phyloP scores from a whole-genome alignment of 2,888 invertebrate genomes.

The Pristionchus arcanus region DNA sequence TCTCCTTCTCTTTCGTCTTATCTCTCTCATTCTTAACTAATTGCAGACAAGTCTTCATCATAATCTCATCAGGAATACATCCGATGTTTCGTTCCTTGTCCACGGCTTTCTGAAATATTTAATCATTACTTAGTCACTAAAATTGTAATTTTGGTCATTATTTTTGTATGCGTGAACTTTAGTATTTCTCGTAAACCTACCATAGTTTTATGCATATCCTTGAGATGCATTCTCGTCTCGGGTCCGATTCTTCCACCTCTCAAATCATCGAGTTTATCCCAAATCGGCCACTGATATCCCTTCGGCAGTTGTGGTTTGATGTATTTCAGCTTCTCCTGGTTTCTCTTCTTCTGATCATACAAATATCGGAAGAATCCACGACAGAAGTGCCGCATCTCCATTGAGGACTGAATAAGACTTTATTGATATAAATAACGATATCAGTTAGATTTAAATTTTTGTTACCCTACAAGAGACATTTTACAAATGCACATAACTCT shows the following conservation, averaged over 20 bases:
- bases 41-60: constrained; percentile 17
- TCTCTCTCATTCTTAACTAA: constrained; percentile 5
- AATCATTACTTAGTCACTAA: not conserved
- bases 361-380: constrained; percentile 42
- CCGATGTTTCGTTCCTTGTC: constrained; percentile 12
- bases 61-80: not conserved
- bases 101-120: not conserved
- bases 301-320: constrained; percentile 6
- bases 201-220: not conserved
- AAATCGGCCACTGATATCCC: constrained; percentile 26
- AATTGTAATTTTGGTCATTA: not conserved
- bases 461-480: too few relatives aligned
- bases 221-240: constrained; percentile 17
- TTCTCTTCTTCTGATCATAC: constrained; percentile 11
- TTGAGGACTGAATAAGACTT: not conserved
- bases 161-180: too few relatives aligned
- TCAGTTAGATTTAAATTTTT: too few relatives aligned
- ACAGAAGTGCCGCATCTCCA: constrained; percentile 49
- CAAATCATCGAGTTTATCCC: not conserved
- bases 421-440: too few relatives aligned
- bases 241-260: not conserved
- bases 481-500: too few relatives aligned
- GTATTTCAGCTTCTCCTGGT: not conserved
- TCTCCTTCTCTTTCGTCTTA: constrained; percentile 46
- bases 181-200: not conserved